Evolutionary conservation across 2,113 vertebrate genomes (phyloP).

Genomic region (Tursiops truncatus): DNA sequence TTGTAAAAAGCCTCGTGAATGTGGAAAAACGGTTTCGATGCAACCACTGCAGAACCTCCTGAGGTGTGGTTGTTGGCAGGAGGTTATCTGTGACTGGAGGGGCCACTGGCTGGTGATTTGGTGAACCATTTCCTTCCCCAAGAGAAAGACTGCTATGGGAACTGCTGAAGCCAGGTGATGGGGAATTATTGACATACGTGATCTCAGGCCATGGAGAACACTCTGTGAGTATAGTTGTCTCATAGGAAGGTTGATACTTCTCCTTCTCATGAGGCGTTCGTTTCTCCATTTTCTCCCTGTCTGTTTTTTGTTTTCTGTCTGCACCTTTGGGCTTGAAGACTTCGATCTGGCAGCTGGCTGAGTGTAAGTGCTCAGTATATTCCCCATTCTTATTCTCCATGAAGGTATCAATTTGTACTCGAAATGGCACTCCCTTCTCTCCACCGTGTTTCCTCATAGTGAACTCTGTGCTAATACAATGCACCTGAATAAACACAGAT

Average conservation of each 20-base stretch:
- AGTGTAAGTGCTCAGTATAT: constrained; percentile 97
- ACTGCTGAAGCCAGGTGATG: constrained; percentile 94
- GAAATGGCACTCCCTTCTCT: constrained; percentile 98
- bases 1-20: constrained; percentile 95
- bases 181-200: constrained; percentile 92
- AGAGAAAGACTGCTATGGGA: constrained; percentile 93
- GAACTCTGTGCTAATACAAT: constrained; percentile 99
- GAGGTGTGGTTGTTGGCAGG: constrained; percentile 93
- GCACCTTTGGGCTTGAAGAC: constrained; percentile 99
- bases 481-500: constrained; percentile 98
- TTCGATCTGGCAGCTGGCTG: constrained; percentile 99
- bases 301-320: constrained; percentile 96
- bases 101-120: too few species aligned
- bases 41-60: constrained; percentile 98
- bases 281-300: constrained; percentile 99
- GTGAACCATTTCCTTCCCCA: constrained; percentile 85
- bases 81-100: constrained; percentile 82
- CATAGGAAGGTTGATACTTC: constrained; percentile 98
- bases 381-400: constrained; percentile 93
- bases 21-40: constrained; percentile 96
- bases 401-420: constrained; percentile 98
- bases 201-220: constrained; percentile 98
- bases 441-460: constrained; percentile 98
- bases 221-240: constrained; percentile 98
- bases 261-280: constrained; percentile 96